phyloP scores from a whole-genome alignment of 2,888 invertebrate genomes.

The Sarcophaga subvicina region DNA sequence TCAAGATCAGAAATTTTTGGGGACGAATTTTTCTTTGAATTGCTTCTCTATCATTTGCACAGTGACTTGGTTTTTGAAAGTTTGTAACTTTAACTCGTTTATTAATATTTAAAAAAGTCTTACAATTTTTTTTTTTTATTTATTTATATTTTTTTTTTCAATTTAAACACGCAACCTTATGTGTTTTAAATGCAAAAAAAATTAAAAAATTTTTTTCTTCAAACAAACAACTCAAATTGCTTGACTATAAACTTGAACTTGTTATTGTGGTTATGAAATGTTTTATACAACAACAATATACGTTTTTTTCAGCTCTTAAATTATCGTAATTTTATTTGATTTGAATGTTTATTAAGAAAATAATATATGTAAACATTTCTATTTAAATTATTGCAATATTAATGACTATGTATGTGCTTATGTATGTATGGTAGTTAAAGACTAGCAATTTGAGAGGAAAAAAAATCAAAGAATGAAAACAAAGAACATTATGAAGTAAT shows the following conservation, averaged over 20 bases:
- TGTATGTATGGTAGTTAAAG: too few relatives aligned
- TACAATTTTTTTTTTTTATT: background rate
- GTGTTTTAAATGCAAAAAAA: background rate
- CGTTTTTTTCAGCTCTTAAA: background rate
- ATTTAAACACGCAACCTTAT: constrained; percentile 41
- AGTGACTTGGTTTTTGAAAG: too few relatives aligned
- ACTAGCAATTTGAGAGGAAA: too few relatives aligned
- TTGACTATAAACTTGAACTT: constrained; percentile 53
- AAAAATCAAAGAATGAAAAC: background rate
- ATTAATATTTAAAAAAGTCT: background rate
- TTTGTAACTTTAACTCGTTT: background rate
- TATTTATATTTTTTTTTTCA: background rate
- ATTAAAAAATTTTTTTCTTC: background rate
- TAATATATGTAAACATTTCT: constrained; percentile 42
- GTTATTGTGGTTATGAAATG: constrained; percentile 30
- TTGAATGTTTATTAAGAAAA: constrained; percentile 11
- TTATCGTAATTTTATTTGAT: constrained; percentile 1
- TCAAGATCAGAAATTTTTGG: too few relatives aligned
- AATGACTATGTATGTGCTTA: too few relatives aligned
- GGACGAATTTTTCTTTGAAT: too few relatives aligned
- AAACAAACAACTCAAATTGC: constrained; percentile 14
- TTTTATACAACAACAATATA: constrained; percentile 34
- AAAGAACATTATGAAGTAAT: background rate
- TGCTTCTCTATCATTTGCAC: too few relatives aligned
- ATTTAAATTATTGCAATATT: constrained; percentile 16